Conservation (phyloP, 2,888 invertebrate genomes). For the Leptinotarsa peninsularis region DNA sequence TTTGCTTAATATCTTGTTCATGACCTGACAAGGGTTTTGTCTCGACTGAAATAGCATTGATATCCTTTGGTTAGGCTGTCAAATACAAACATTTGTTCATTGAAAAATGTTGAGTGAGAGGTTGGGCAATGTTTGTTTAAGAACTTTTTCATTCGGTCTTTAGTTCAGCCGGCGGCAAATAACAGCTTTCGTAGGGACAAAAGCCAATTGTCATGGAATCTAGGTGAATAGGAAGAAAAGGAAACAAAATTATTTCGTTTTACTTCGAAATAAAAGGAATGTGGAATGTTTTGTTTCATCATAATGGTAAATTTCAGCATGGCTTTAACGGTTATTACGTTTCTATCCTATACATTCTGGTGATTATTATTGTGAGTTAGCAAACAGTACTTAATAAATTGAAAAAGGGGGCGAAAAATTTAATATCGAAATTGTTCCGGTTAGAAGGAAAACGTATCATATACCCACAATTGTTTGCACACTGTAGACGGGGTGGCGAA, state of each 20-base stretch:
- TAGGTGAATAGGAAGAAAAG: constrained; percentile 8
- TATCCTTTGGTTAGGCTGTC: not conserved
- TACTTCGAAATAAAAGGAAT: constrained; percentile 5
- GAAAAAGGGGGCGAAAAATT: not conserved
- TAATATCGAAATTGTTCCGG: constrained; percentile 13
- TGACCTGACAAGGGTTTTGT: not conserved
- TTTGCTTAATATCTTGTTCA: not conserved
- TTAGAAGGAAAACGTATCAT: constrained; percentile 2
- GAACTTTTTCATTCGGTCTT: constrained; percentile 12
- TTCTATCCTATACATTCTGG: not conserved
- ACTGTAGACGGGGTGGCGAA: not conserved
- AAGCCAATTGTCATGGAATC: constrained; percentile 7
- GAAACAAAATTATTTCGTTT: constrained; percentile 7
- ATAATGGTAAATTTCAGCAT: not conserved
- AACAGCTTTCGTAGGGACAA: constrained; percentile 12
- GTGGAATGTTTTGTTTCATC: not conserved
- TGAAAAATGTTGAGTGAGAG: not conserved
- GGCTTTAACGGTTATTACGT: not conserved
- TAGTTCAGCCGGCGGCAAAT: constrained; percentile 2
- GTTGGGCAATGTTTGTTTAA: constrained; percentile 5
- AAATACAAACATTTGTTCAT: constrained; percentile 10
- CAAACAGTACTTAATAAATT: not conserved
- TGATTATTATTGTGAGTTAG: not conserved
- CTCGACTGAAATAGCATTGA: not conserved
- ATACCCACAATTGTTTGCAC: not conserved